These are phyloP conservation scores for Brienomyrus brachyistius DNA, from an alignment of 2,113 vertebrate species.

Conservation along the genomic window DNA sequence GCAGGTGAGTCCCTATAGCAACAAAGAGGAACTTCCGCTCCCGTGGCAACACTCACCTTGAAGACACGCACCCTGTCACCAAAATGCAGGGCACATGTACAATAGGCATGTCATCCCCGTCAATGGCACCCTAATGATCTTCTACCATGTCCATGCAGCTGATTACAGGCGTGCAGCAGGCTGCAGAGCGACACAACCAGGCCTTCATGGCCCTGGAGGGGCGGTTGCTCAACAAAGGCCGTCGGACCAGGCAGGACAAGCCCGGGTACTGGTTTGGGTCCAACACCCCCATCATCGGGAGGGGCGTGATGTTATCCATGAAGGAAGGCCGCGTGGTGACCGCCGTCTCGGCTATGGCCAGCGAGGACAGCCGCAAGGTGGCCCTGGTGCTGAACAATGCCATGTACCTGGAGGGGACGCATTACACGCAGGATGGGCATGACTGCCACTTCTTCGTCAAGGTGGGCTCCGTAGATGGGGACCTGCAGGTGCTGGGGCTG, in stretches of 20 bases:
- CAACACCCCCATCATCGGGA: slow-evolving; percentile 83
- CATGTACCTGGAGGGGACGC: slow-evolving; percentile 88
- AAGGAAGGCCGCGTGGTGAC: slow-evolving; percentile 87
- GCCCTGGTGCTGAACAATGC: slow-evolving; percentile 84
- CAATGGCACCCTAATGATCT: background rate
- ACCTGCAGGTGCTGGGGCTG: slow-evolving; percentile 84
- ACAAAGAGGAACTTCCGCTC: background rate
- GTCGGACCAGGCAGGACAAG: slow-evolving; percentile 74
- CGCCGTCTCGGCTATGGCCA: slow-evolving; percentile 75
- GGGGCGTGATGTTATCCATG: slow-evolving; percentile 90
- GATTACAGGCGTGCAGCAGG: slow-evolving; percentile 92
- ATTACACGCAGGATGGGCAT: slow-evolving; percentile 88
- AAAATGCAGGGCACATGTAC: background rate
- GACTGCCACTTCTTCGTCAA: slow-evolving; percentile 97
- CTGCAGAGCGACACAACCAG: slow-evolving; percentile 89
- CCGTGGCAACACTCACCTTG: background rate
- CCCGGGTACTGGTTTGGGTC: slow-evolving; percentile 95
- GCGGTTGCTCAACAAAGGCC: slow-evolving; percentile 81
- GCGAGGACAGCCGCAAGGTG: slow-evolving; percentile 88
- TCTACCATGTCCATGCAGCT: slow-evolving; percentile 57
- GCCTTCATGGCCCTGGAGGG: slow-evolving; percentile 96
- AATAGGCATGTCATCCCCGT: background rate
- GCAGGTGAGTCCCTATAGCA: slow-evolving; percentile 65
- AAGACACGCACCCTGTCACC: background rate
- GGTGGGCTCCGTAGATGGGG: slow-evolving; percentile 81